Evolutionary conservation across 1,140 invertebrate genomes (phyloP).

Genomic region (Aplysia californica): DNA sequence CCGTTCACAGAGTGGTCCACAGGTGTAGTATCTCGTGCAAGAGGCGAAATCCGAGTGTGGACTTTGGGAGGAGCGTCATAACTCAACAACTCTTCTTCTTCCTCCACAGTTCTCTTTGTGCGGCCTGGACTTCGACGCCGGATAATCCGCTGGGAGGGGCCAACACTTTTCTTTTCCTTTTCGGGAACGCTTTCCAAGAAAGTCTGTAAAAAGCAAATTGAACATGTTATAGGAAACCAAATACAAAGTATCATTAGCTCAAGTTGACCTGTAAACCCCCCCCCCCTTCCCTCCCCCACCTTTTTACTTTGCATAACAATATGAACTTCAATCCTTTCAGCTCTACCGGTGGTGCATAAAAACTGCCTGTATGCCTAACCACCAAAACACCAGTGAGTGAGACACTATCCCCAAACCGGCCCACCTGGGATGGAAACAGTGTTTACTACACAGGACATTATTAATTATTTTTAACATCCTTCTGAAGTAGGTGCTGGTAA

Average conservation of each 20-base stretch:
- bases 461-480: too few species aligned
- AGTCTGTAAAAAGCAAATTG: background rate
- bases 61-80: conserved; percentile 19
- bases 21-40: background rate
- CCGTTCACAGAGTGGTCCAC: background rate
- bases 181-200: background rate
- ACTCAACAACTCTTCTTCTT: conserved; percentile 5
- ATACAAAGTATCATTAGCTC: background rate
- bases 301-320: background rate
- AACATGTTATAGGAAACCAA: background rate
- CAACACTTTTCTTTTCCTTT: conserved; percentile 19
- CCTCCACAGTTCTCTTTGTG: background rate
- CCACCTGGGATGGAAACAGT: too few species aligned
- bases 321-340: background rate
- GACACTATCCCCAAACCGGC: too few species aligned
- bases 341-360: background rate
- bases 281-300: too few species aligned
- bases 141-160: conserved; percentile 17
- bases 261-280: too few species aligned
- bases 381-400: too few species aligned
- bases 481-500: too few species aligned
- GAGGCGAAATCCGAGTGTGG: background rate
- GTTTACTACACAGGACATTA: too few species aligned
- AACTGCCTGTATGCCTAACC: too few species aligned
- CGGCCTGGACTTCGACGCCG: conserved; percentile 16